Conservation (phyloP, 2,113 vertebrate genomes). For the Rallus limicola region DNA sequence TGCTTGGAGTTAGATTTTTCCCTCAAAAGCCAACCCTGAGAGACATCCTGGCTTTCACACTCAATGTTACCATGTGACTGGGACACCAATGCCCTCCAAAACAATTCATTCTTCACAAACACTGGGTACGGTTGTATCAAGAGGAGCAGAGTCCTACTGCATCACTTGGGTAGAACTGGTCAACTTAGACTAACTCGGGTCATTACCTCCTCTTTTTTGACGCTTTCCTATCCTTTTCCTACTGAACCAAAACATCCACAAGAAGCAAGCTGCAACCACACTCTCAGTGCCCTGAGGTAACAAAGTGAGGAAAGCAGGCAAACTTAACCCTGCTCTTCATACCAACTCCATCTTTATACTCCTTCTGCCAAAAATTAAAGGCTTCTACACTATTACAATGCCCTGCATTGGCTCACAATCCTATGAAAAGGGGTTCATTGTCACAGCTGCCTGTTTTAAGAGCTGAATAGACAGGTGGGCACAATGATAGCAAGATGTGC, state of each 20-base stretch:
- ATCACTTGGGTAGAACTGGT: not conserved
- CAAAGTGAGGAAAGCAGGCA: not conserved
- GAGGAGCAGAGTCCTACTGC: not conserved
- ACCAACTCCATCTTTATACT: not conserved
- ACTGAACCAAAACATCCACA: not conserved
- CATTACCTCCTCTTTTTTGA: not conserved
- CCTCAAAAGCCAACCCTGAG: not conserved
- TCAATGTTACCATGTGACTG: not conserved
- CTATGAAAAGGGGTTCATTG: not conserved
- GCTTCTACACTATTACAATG: not conserved
- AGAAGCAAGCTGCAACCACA: not conserved
- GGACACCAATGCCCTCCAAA: not conserved
- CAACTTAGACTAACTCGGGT: not conserved
- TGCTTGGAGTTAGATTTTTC: not conserved
- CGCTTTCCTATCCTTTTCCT: not conserved
- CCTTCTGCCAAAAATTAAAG: not conserved
- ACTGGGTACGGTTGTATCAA: accelerated
- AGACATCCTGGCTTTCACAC: accelerated
- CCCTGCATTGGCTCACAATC: not conserved
- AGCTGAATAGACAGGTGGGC: not conserved
- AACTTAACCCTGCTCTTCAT: not conserved
- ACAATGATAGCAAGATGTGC: not conserved
- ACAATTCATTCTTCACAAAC: not conserved
- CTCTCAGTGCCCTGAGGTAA: not conserved
- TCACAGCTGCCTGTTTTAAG: not conserved